Conservation (phyloP, 2,113 vertebrate species). For the Rhynchomys soricoides region DNA sequence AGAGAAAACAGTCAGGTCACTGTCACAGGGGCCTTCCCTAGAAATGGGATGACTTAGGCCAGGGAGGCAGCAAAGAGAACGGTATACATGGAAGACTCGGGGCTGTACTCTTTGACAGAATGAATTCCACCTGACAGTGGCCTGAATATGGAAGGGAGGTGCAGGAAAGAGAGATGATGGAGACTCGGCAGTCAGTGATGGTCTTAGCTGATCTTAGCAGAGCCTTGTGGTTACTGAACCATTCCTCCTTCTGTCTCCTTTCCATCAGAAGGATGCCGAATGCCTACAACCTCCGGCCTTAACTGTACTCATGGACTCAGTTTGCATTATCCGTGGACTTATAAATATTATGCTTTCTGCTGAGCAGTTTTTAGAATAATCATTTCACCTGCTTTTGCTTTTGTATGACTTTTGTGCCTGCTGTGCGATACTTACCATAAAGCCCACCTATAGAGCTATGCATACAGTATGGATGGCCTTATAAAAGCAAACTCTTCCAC, state of each 20-base stretch:
- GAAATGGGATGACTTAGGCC: not conserved
- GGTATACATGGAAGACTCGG: not conserved
- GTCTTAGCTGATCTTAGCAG: not conserved
- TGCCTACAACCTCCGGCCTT: not conserved
- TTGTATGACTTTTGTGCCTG: not conserved
- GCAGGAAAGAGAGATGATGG: not conserved
- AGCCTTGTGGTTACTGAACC: not conserved
- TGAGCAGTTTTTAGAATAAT: not conserved
- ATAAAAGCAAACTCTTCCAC: not conserved
- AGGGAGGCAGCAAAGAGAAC: not conserved
- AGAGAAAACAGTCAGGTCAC: not conserved
- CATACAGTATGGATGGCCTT: not conserved
- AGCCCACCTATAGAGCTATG: not conserved
- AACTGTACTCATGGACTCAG: not conserved
- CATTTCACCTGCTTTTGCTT: slow-evolving; percentile 20
- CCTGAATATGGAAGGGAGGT: not conserved
- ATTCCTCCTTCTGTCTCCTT: not conserved
- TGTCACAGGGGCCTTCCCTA: not conserved
- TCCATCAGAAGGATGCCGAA: not conserved
- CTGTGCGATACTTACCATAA: not conserved
- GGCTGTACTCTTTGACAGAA: not conserved
- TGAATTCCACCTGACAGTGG: not conserved
- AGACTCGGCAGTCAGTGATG: too few relatives aligned
- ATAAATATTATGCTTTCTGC: not conserved
- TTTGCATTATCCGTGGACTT: not conserved